A percentile compares a stretch with the other conserved stretches of the same genome.
phyloP scores from a whole-genome alignment of 2,888 invertebrate species.

The Augochlorella aurata region DNA sequence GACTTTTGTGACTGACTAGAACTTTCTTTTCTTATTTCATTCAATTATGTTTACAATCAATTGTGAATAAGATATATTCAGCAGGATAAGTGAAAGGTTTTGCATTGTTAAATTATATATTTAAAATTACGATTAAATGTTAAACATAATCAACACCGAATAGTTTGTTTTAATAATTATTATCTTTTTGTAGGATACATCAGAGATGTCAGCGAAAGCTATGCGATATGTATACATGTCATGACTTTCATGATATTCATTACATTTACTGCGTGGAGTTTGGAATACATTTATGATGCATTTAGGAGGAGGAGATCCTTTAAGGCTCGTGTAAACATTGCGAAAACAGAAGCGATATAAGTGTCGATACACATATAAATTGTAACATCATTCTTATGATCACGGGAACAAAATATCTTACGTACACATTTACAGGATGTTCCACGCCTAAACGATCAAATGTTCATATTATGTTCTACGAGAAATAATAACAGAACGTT shows the following conservation, averaged over 20 bases:
- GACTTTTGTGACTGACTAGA: no score
- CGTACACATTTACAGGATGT: neutral
- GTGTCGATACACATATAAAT: no score
- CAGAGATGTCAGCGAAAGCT: conserved; percentile 77
- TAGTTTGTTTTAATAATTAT: neutral
- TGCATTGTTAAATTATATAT: neutral
- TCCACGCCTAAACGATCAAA: neutral
- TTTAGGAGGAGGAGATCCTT: conserved; percentile 40
- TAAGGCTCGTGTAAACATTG: neutral
- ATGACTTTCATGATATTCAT: conserved; percentile 75
- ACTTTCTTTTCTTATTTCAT: no score
- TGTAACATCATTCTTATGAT: neutral
- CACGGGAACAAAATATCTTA: neutral
- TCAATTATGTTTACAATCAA: no score
- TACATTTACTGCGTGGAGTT: conserved; percentile 68
- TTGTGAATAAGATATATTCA: no score
- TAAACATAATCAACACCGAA: neutral
- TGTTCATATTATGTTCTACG: no score
- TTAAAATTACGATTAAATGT: neutral
- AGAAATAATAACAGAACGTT: no score
- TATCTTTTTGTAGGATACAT: conserved; percentile 71
- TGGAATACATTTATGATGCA: conserved; percentile 63
- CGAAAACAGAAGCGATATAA: neutral
- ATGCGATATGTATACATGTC: conserved; percentile 77
- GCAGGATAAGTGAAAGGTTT: neutral